A percentile compares a stretch with the other conserved stretches of the same genome.
phyloP scores from a whole-genome alignment of 2,113 vertebrate genomes.

The Quiscalus mexicanus region DNA sequence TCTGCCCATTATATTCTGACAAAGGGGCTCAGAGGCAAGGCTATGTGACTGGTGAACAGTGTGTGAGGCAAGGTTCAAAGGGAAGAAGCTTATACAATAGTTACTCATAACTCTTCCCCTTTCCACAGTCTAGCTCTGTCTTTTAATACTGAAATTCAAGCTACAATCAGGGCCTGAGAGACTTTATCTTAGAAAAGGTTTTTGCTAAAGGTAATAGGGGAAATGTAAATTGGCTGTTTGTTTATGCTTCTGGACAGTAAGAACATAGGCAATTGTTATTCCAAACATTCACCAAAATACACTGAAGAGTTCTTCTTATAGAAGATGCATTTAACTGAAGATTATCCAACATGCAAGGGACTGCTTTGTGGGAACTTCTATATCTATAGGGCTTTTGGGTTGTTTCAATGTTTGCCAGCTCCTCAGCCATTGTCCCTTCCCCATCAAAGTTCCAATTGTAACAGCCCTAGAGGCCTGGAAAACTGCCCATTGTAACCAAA shows the following conservation, averaged over 20 bases:
- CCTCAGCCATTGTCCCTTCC: not conserved
- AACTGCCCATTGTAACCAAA: not conserved
- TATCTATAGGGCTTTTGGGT: not conserved
- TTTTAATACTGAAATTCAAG: conserved; percentile 36
- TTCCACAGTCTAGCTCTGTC: not conserved
- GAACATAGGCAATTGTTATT: not conserved
- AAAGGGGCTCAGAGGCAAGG: conserved; percentile 36
- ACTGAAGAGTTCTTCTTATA: not conserved
- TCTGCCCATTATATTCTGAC: conserved; percentile 50
- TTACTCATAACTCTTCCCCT: not conserved
- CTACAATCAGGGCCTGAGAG: not conserved
- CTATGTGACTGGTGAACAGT: conserved; percentile 28
- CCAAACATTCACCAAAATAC: not conserved
- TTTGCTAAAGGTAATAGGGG: not conserved
- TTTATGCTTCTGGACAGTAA: conserved; percentile 36
- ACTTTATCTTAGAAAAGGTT: not conserved
- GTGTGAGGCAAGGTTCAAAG: conserved; percentile 49
- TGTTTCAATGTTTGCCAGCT: not conserved
- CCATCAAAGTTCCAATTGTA: not conserved
- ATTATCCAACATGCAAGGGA: not conserved
- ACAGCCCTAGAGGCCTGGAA: not conserved
- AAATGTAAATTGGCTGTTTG: conserved; percentile 11
- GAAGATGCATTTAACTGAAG: not conserved
- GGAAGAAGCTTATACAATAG: conserved; percentile 25
- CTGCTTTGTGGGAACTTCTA: not conserved